phyloP scores from a whole-genome alignment of 2,797 vertebrate genomes.

The Cirrhinus mrigala region DNA sequence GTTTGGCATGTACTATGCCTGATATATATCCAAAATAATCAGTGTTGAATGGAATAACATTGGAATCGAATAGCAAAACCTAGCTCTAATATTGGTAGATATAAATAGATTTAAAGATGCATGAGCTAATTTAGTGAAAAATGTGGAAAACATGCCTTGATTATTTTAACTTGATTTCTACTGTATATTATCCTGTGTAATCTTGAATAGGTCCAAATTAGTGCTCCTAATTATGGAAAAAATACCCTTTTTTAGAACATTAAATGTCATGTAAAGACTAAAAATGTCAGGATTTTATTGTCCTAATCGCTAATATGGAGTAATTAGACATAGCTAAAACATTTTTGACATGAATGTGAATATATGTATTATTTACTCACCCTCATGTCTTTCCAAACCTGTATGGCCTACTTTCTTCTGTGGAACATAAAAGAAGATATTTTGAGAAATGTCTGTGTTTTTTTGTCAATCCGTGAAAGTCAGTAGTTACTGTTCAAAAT shows the following conservation, averaged over 20 bases:
- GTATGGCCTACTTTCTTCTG: slow-evolving; percentile 1
- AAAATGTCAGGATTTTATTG: neutral
- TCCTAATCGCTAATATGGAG: neutral
- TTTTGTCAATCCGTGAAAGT: too few relatives aligned
- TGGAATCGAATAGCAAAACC: too few relatives aligned
- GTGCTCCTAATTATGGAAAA: neutral
- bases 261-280: neutral
- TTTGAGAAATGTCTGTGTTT: neutral
- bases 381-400: neutral
- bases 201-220: neutral
- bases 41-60: too few relatives aligned
- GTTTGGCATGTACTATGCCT: too few relatives aligned
- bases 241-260: neutral
- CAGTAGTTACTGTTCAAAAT: too few relatives aligned
- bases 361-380: neutral
- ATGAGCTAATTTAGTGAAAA: neutral
- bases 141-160: neutral
- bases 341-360: neutral
- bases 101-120: neutral
- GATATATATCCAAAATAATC: too few relatives aligned
- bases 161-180: neutral
- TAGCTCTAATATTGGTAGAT: neutral
- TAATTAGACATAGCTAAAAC: slow-evolving; percentile 2
- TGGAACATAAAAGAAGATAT: neutral
- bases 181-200: neutral